Base-by-base conservation (phyloP, 2,113 vertebrate species). In the Gymnogyps californianus region DNA sequence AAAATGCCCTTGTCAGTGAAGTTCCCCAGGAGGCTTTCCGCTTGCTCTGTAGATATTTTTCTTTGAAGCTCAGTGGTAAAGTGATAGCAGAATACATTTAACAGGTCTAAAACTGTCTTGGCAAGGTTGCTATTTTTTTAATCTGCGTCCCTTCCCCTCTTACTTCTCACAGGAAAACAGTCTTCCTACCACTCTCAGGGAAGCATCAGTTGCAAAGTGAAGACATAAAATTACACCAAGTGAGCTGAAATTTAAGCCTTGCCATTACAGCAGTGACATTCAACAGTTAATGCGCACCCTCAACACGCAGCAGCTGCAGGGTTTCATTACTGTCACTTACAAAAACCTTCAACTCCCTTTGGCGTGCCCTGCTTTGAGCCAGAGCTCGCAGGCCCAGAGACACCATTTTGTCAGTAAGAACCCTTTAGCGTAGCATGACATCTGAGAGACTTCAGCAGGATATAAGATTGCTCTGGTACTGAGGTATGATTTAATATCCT, bases 221-320 rank as follows among this genome's bases (percentile, higher is more conserved):
- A 96, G 92, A 96, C 95, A 96, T 97, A 95, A 96, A 98, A 98
- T 98, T 92, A 98, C 98, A 98, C 98, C 97, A 98, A 97, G 98
- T 76, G 96, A 95, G 95, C 86, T 98, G 99, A 99, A 99, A 99
- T 98, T 98, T 97, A 99, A 99, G 97, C 98, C 90, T 95, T 11
- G 44, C 75, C 55, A 7, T 96, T 95, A 79, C 34, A 85, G 96
- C 93, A 82, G 90, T 95, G 98, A 96, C 87, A 20, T 95, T 94
- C 71, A 69, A 1, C 64, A 42, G 94, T 20, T 44, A 66, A 38
- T 5, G 62, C 34, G 57, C 84, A 69, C 89, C 92, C 96, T 92
- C 14, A 28, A 55, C 69, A 42, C 2, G 1, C 55, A 95, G 94
- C 97, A 98, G 97, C 98, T 98, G 98, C 92, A 88, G 74, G 57